Evolutionary conservation across 2,888 invertebrate species (phyloP).

Genomic region (Apamea monoglypha): DNA sequence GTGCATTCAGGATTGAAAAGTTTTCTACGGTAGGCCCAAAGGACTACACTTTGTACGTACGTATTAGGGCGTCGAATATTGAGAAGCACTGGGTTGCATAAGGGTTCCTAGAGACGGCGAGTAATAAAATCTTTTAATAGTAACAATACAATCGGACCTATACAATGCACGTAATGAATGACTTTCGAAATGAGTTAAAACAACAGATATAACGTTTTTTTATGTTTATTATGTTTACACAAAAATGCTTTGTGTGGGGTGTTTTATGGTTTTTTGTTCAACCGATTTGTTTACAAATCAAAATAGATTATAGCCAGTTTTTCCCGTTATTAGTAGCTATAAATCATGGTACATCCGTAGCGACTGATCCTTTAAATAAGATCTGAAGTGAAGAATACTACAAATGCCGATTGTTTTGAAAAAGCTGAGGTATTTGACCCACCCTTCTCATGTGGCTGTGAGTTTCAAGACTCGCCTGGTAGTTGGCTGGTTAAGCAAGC

Average conservation of each 20-base stretch:
- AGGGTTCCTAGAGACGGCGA: constrained; percentile 52
- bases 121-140: constrained; percentile 79
- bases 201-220: constrained; percentile 88
- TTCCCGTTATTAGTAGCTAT: constrained; percentile 89
- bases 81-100: constrained; percentile 22
- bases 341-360: constrained; percentile 88
- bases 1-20: neutral
- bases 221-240: constrained; percentile 89
- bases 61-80: neutral
- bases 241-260: constrained; percentile 90
- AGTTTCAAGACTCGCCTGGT: neutral
- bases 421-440: constrained; percentile 30
- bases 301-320: constrained; percentile 90
- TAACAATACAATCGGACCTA: constrained; percentile 78
- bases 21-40: neutral
- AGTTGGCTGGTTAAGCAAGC: neutral
- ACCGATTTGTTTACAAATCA: constrained; percentile 89
- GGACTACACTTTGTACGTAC: neutral
- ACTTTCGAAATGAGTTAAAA: constrained; percentile 89
- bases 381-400: constrained; percentile 79
- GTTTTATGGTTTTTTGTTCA: constrained; percentile 90
- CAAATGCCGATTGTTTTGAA: constrained; percentile 48
- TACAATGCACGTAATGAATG: constrained; percentile 84
- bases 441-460: constrained; percentile 14
- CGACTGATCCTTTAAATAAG: constrained; percentile 85